Percentiles rank a stretch among this genome's conserved stretches.
Conservation (phyloP, 2,797 vertebrate species). For the Xiphophorus birchmanni region DNA sequence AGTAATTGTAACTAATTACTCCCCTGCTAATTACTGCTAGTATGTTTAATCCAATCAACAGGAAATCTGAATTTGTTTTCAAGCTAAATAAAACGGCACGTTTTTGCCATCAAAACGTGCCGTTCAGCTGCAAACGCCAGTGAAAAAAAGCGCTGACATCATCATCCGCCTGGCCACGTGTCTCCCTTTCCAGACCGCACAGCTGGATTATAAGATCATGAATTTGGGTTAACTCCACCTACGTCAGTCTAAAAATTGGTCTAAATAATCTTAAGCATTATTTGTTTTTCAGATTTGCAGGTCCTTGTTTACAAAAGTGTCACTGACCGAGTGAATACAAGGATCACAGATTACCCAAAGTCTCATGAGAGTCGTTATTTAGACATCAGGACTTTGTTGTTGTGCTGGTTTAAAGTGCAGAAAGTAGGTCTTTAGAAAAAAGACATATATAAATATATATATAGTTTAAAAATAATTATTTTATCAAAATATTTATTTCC, state of each 20-base stretch:
- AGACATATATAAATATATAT: too few species aligned
- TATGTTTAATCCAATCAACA: not conserved
- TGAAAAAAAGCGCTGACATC: conserved; percentile 36
- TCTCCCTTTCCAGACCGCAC: conserved; percentile 48
- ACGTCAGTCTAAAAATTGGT: conserved; percentile 67
- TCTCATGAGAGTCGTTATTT: not conserved
- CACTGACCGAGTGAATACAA: conserved; percentile 27
- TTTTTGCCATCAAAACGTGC: conserved; percentile 31
- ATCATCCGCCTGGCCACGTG: conserved; percentile 34
- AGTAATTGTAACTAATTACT: too few species aligned
- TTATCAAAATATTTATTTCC: too few species aligned
- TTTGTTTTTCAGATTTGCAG: conserved; percentile 53
- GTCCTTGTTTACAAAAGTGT: conserved; percentile 19
- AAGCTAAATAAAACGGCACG: conserved; percentile 4
- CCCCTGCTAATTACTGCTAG: not conserved
- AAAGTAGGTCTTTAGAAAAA: not conserved
- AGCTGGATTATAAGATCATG: conserved; percentile 77
- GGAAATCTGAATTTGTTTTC: not conserved
- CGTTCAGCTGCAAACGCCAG: conserved; percentile 34
- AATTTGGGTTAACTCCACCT: conserved; percentile 75
- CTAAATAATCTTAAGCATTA: conserved; percentile 55
- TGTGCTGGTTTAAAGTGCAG: not conserved
- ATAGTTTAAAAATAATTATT: too few species aligned
- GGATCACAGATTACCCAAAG: not conserved
- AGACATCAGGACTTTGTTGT: not conserved